Base-by-base conservation (phyloP, 2,797 vertebrate species). In the Odontamblyopus rebecca region DNA sequence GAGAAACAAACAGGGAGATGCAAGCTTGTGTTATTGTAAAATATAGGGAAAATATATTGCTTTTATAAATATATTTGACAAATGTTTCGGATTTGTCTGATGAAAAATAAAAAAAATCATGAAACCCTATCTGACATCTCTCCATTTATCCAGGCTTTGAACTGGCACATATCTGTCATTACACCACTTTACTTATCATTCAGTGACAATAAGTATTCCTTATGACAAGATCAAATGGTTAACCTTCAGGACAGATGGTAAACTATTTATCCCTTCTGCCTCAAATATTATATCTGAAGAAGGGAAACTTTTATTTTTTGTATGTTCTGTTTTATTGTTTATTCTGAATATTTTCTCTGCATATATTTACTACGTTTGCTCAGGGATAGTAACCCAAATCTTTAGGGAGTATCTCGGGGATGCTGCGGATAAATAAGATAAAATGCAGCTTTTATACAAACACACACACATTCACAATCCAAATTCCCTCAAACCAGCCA, bases 401-500 rank as follows among this genome's bases (percentile, higher is more conserved):
- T 88, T 91, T 73, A 80, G 92, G 91, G 92, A 93, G 84, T 88
- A 87, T 86, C 88, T 91, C 86, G 27, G 35, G 80, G 88, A 87
- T 48, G 44, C 44, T 48, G 44, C 12, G 44, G 44, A 48, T 85
- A 85, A 91, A 89, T 90, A 86, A 93, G 88, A 93, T 93, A 86
- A 91, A 93, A 92, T 78, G 93, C 82, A 86, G 83, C 78, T 89
- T 92, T 90, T 91, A 92, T 90, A 89, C 74, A 86, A 85, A 81
- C 80, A 77, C 61, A 76, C 80, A 80, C 75, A 80, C 80, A 82
- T 80, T 77, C 70, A 78, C 56, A 48, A 69, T 73, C 61, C 76
- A 50, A 81, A 86, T 83, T 81, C 71, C 85, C 67, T 79, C 73
- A n/a, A 83, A 82, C 84, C 82, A 79, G 67, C 75, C 83, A 82